Evolutionary conservation across 2,113 vertebrate species (phyloP).

Genomic region (Notothenia coriiceps): DNA sequence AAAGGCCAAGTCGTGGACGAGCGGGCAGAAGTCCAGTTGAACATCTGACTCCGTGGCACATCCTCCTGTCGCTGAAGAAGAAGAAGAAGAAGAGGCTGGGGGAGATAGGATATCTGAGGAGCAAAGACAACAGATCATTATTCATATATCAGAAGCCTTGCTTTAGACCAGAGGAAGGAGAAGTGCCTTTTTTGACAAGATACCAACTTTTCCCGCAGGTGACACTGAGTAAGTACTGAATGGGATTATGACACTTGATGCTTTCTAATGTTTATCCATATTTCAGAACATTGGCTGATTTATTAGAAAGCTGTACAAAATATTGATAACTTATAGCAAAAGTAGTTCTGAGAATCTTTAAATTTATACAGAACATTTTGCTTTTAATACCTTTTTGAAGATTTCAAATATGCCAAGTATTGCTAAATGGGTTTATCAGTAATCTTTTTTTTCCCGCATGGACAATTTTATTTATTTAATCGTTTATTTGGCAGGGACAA

Average conservation of each 20-base stretch:
- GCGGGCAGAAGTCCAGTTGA: constrained; percentile 55
- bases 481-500: too few relatives aligned
- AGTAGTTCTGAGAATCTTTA: background rate
- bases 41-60: constrained; percentile 25
- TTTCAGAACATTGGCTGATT: background rate
- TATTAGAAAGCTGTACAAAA: background rate
- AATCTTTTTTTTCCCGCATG: background rate
- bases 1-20: constrained; percentile 46
- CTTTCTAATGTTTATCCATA: background rate
- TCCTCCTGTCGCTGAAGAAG: background rate
- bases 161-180: constrained; percentile 24
- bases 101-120: constrained; percentile 28
- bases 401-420: background rate
- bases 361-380: background rate
- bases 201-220: constrained; percentile 31
- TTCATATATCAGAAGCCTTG: background rate
- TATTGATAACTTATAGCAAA: too few relatives aligned
- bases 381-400: too few relatives aligned
- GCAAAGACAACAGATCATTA: background rate
- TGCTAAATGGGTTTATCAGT: background rate
- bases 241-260: background rate
- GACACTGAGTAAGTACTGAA: constrained; percentile 62
- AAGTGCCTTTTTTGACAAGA: constrained; percentile 55
- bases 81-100: constrained; percentile 5
- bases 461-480: too few relatives aligned